A percentile compares a stretch with the other conserved stretches of the same genome.
phyloP scores from a whole-genome alignment of 2,888 invertebrate genomes.

The Homarus gammarus region DNA sequence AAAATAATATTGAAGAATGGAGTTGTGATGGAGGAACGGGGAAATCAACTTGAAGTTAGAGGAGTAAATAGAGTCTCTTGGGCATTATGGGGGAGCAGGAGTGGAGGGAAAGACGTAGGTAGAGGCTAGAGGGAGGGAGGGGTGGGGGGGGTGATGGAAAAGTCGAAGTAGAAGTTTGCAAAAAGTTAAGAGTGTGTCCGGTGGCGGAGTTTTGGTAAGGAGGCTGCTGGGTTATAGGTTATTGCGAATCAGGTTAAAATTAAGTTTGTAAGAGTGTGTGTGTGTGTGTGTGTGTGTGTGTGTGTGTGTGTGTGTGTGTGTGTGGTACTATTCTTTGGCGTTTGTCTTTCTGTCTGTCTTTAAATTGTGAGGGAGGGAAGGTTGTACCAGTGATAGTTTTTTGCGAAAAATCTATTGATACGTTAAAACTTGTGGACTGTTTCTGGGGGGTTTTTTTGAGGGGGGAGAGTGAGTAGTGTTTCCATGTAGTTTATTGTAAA shows the following conservation, averaged over 20 bases:
- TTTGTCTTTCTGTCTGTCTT: too few species aligned
- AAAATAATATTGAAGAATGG: too few species aligned
- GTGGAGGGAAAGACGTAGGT: background rate
- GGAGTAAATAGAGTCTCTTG: background rate
- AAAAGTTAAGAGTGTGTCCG: conserved; percentile 12
- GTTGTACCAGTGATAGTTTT: too few species aligned
- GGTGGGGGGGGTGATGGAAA: background rate
- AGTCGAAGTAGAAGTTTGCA: conserved; percentile 10
- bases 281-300: conserved; percentile 33
- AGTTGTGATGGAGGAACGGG: too few species aligned
- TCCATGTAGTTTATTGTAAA: too few species aligned
- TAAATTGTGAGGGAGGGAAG: too few species aligned
- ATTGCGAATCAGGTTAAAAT: background rate
- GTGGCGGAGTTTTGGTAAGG: conserved; percentile 10
- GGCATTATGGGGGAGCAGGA: too few species aligned
- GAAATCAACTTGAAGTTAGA: conserved; percentile 12
- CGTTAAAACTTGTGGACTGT: too few species aligned
- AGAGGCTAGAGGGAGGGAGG: background rate
- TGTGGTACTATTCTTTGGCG: too few species aligned
- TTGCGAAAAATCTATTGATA: too few species aligned
- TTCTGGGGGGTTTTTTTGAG: too few species aligned
- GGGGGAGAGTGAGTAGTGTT: too few species aligned
- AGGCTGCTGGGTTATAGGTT: background rate
- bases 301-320: conserved; percentile 5
- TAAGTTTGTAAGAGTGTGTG: conserved; percentile 22